Evolutionary conservation across 2,888 invertebrate species (phyloP).

Genomic region (Eulithis prunata): DNA sequence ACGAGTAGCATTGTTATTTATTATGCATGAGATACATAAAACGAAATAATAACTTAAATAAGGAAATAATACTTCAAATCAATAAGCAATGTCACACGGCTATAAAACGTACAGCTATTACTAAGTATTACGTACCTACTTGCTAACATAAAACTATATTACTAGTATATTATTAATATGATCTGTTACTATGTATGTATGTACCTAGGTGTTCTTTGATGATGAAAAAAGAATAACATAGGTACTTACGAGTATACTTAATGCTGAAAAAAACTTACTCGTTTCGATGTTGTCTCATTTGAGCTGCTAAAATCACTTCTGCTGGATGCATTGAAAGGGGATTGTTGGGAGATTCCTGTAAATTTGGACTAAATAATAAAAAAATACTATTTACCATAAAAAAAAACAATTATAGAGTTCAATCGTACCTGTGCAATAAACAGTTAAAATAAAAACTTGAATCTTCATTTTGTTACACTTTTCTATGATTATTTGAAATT

Average conservation of each 20-base stretch:
- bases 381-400: not conserved
- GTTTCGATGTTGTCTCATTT: not conserved
- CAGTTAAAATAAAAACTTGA: conserved; percentile 7
- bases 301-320: not conserved
- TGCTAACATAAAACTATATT: not conserved
- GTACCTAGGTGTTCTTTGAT: no score
- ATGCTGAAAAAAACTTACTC: not conserved
- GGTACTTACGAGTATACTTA: not conserved
- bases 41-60: no score
- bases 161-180: no score
- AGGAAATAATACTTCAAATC: no score
- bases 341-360: conserved; percentile 1
- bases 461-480: conserved; percentile 12
- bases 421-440: conserved; percentile 23
- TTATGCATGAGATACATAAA: no score
- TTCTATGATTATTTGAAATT: not conserved
- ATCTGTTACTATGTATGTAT: no score
- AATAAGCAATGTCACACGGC: no score
- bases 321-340: not conserved
- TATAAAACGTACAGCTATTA: no score
- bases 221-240: no score
- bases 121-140: not conserved
- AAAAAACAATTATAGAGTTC: not conserved
- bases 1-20: no score
- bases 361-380: not conserved